Percentiles rank a stretch among this genome's conserved stretches.
Evolutionary conservation across 2,888 invertebrate genomes (phyloP).

Genomic region (Drosophila trichaetosa): DNA sequence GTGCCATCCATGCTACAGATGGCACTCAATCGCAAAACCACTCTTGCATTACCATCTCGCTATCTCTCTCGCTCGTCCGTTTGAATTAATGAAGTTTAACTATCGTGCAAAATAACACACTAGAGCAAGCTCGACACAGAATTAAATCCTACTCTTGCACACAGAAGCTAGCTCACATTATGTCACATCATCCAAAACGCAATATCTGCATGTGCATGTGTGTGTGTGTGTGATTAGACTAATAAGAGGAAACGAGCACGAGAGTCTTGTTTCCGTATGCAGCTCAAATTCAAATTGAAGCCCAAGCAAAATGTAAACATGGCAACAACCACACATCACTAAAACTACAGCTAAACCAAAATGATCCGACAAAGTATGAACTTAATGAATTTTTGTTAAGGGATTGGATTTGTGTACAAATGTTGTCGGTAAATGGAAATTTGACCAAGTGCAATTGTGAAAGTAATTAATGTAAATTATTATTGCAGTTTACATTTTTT

Average conservation of each 20-base stretch:
- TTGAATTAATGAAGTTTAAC: slow-evolving; percentile 64
- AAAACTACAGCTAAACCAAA: slow-evolving; percentile 5
- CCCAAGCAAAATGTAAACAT: slow-evolving; percentile 17
- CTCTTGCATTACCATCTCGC: neutral
- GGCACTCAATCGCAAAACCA: slow-evolving; percentile 19
- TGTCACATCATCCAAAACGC: slow-evolving; percentile 11
- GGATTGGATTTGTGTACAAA: neutral
- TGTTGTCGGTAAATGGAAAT: neutral
- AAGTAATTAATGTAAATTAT: neutral
- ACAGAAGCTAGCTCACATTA: neutral
- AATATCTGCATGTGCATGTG: slow-evolving; percentile 43
- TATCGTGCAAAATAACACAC: slow-evolving; percentile 22
- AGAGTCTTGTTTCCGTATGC: slow-evolving; percentile 1
- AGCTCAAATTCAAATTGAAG: slow-evolving; percentile 57
- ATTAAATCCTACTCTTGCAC: slow-evolving; percentile 21
- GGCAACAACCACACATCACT: slow-evolving; percentile 2
- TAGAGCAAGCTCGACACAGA: slow-evolving; percentile 30
- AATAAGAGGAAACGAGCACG: slow-evolving; percentile 43
- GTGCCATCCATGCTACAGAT: slow-evolving; percentile 22
- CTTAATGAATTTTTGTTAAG: slow-evolving; percentile 2
- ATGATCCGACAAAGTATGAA: slow-evolving; percentile 14
- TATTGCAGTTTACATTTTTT: neutral
- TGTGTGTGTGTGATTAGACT: slow-evolving; percentile 34
- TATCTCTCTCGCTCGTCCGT: slow-evolving; percentile 8
- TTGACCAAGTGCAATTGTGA: neutral